Evolutionary conservation across 2,113 vertebrate species (phyloP), one percentile per base, ranked within the genome.

Genomic region (Brachypodius melanocephalos): DNA sequence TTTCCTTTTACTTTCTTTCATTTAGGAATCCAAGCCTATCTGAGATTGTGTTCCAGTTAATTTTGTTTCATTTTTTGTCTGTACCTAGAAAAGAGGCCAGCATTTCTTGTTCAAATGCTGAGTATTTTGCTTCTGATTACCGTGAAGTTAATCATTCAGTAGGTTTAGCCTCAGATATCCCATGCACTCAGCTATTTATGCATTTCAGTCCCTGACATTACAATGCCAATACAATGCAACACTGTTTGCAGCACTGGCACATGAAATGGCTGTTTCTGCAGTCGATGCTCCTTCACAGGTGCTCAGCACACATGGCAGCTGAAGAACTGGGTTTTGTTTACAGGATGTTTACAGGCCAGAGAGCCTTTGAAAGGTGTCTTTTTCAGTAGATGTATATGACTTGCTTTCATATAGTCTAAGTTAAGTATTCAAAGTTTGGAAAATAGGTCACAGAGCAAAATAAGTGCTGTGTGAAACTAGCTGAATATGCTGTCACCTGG

Each of bases 211-310:
- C 1, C 51, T 84, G 3, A 15, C 14, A 46, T 46, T 67, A 51
- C 31, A 85, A n/a, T 40, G 48, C 24, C 77, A 89, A 36, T 24
- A 36, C 12, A 54, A 31, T 5, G 20, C 17, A 38, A 48, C 9
- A 24, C 12, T 19, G 22, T 62, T 57, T 75, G 69, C 57, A 43
- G 55, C 26, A 54, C 38, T 43, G 34, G 46, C 42, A 71, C 18
- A 25, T 14, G 24, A 67, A 85, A 20, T 40, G 32, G 19, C n/a
- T 68, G 21, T 68, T 48, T 52, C 34, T 34, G 57, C 40, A 75
- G 55, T 2, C 0, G 0, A 9, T 72, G 51, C 31, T 63, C 63
- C 55, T 66, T 74, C 80, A n/a, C 25, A 34, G 25, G 17, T 9
- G 26, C 68, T 83, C 55, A 83, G 68, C n/a, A 67, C 81, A 74